Evolutionary conservation across 2,113 vertebrate genomes (phyloP).

Genomic region (Alethe castanea): DNA sequence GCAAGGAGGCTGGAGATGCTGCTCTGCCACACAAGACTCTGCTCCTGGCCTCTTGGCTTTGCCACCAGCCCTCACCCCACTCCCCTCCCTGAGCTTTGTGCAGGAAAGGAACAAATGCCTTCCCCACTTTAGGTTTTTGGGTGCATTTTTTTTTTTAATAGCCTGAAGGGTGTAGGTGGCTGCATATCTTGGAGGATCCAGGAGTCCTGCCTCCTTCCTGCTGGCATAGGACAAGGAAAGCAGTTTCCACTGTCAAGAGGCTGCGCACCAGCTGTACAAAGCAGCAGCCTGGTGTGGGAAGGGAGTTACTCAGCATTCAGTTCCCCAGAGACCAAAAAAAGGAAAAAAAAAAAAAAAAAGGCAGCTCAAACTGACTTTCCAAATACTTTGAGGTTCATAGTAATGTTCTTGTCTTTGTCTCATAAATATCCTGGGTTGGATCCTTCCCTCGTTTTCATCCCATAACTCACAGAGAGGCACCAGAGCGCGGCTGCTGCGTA

Average conservation of each 20-base stretch:
- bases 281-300: slow-evolving; percentile 16
- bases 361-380: slow-evolving; percentile 12
- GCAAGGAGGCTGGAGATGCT: background rate
- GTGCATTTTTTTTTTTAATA: background rate
- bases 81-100: background rate
- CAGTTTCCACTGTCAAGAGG: slow-evolving; percentile 2
- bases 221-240: slow-evolving; percentile 26
- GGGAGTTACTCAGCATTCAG: slow-evolving; percentile 27
- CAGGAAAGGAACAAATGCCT: background rate
- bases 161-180: background rate
- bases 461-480: background rate
- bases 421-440: slow-evolving; percentile 7
- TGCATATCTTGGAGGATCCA: background rate
- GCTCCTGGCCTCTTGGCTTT: background rate
- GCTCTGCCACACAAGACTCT: fast-evolving
- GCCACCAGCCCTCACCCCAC: background rate
- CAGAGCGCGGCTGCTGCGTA: background rate
- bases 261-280: background rate
- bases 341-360: background rate
- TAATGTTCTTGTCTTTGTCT: background rate
- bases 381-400: slow-evolving; percentile 24
- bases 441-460: background rate
- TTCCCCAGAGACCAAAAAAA: slow-evolving; percentile 9
- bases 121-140: background rate
- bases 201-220: background rate